Evolutionary conservation across 2,797 vertebrate genomes (phyloP).

Genomic region (Glyptemys insculpta): DNA sequence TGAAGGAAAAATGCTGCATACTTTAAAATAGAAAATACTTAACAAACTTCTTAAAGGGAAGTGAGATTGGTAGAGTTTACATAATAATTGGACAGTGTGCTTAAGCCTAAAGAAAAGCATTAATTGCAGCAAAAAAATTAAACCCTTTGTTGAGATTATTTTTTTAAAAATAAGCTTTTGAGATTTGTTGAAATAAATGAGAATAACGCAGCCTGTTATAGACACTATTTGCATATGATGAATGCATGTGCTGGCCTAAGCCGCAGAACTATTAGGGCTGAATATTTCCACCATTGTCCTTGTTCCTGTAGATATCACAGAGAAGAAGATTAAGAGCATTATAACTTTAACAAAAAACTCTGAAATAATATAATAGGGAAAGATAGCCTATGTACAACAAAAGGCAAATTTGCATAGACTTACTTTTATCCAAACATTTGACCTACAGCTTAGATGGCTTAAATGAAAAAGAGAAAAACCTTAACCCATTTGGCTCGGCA

Average conservation of each 20-base stretch:
- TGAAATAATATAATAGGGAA: slow-evolving; percentile 65
- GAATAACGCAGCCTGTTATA: slow-evolving; percentile 50
- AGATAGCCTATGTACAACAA: slow-evolving; percentile 64
- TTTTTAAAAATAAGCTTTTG: slow-evolving; percentile 62
- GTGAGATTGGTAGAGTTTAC: slow-evolving; percentile 61
- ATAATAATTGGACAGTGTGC: slow-evolving; percentile 59
- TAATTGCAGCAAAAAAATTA: slow-evolving; percentile 75
- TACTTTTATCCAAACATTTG: slow-evolving; percentile 76
- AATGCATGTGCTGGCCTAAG: slow-evolving; percentile 66
- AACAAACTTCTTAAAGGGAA: slow-evolving; percentile 60
- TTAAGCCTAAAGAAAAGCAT: slow-evolving; percentile 63
- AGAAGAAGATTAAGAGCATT: slow-evolving; percentile 74
- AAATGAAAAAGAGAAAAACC: slow-evolving; percentile 51
- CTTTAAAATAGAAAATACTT: slow-evolving; percentile 27
- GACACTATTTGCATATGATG: slow-evolving; percentile 61
- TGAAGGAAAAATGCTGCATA: neutral
- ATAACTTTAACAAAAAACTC: slow-evolving; percentile 70
- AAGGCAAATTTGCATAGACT: slow-evolving; percentile 68
- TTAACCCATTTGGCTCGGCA: slow-evolving; percentile 44
- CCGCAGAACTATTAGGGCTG: slow-evolving; percentile 72
- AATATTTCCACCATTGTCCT: slow-evolving; percentile 68
- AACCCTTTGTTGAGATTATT: slow-evolving; percentile 62
- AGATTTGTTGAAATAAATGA: slow-evolving; percentile 73
- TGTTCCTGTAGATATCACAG: slow-evolving; percentile 71
- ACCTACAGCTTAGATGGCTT: slow-evolving; percentile 66